Evolutionary conservation across 2,888 invertebrate genomes (phyloP).

Genomic region (Harpalus rubripes): DNA sequence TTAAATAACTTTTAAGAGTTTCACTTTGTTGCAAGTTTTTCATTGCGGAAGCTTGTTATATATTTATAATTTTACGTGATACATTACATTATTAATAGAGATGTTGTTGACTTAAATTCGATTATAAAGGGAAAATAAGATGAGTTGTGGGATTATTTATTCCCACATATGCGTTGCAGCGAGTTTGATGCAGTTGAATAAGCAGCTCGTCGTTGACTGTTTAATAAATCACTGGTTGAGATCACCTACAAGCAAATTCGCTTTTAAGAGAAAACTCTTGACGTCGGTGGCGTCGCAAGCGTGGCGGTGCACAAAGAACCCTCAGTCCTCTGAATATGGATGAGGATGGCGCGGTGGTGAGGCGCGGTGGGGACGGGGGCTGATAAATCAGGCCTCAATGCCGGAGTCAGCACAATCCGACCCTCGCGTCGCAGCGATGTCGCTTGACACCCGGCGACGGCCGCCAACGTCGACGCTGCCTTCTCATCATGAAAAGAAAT

Average conservation of each 20-base stretch:
- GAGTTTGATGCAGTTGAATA: conserved; percentile 67
- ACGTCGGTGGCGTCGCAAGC: conserved; percentile 68
- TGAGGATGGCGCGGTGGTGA: conserved; percentile 67
- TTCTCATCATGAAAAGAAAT: conserved; percentile 63
- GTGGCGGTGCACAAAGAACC: conserved; percentile 69
- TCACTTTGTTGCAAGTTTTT: too few species aligned
- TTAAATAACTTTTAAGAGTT: too few species aligned
- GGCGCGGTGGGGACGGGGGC: neutral
- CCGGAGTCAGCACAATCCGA: conserved; percentile 61
- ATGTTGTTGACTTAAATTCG: neutral
- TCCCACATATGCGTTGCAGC: neutral
- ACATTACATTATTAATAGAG: neutral
- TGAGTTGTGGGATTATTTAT: neutral
- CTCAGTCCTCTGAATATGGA: conserved; percentile 72
- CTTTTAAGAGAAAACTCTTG: conserved; percentile 72
- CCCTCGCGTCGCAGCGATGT: neutral
- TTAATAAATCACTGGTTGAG: conserved; percentile 74
- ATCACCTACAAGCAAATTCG: conserved; percentile 74
- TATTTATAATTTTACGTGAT: too few species aligned
- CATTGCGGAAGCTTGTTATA: too few species aligned
- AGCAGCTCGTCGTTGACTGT: conserved; percentile 71
- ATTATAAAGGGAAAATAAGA: neutral
- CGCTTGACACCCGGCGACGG: neutral
- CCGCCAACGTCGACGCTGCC: neutral
- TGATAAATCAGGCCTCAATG: conserved; percentile 72